Percentiles rank a stretch among this genome's conserved stretches.
These are phyloP conservation scores for Chrysomela aeneicollis DNA, from an alignment of 2,888 invertebrate species.

Conservation along the genomic window DNA sequence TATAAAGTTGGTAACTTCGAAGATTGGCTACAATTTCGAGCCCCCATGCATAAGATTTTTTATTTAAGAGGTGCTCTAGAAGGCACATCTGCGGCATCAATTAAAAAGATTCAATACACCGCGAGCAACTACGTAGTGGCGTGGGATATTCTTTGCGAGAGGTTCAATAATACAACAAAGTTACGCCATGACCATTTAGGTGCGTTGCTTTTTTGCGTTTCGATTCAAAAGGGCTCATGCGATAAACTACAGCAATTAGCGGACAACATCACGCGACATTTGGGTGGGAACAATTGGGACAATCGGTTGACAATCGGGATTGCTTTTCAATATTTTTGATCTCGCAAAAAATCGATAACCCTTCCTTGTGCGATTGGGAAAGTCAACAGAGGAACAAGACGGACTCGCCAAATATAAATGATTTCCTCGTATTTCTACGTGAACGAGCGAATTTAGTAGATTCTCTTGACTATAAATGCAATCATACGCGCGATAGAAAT, in stretches of 20 bases:
- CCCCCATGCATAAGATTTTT: slow-evolving; percentile 30
- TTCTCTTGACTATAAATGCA: slow-evolving; percentile 21
- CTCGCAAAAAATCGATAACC: slow-evolving; percentile 20
- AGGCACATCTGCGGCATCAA: slow-evolving; percentile 27
- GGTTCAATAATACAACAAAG: slow-evolving; percentile 25
- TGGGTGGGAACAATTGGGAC: slow-evolving; percentile 24
- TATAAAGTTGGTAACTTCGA: slow-evolving; percentile 24
- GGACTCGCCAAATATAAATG: slow-evolving; percentile 14
- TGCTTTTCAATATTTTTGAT: slow-evolving; percentile 22
- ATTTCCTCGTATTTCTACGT: slow-evolving; percentile 10
- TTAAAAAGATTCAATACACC: slow-evolving; percentile 26
- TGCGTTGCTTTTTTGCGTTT: slow-evolving; percentile 16
- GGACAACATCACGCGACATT: slow-evolving; percentile 27
- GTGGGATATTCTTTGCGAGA: slow-evolving; percentile 19
- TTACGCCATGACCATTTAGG: slow-evolving; percentile 17
- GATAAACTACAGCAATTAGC: slow-evolving; percentile 20
- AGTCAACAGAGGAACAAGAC: neutral
- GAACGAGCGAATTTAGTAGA: slow-evolving; percentile 19
- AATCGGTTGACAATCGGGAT: slow-evolving; percentile 28
- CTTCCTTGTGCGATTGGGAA: slow-evolving; percentile 21
- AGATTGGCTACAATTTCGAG: slow-evolving; percentile 29
- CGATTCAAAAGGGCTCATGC: slow-evolving; percentile 21
- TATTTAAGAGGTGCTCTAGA: slow-evolving; percentile 32
- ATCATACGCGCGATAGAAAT: slow-evolving; percentile 9
- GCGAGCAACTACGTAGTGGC: slow-evolving; percentile 28